Evolutionary conservation across 2,797 vertebrate species (phyloP), one percentile per base, ranked within the genome.

Genomic region (Setipinna tenuifilis): DNA sequence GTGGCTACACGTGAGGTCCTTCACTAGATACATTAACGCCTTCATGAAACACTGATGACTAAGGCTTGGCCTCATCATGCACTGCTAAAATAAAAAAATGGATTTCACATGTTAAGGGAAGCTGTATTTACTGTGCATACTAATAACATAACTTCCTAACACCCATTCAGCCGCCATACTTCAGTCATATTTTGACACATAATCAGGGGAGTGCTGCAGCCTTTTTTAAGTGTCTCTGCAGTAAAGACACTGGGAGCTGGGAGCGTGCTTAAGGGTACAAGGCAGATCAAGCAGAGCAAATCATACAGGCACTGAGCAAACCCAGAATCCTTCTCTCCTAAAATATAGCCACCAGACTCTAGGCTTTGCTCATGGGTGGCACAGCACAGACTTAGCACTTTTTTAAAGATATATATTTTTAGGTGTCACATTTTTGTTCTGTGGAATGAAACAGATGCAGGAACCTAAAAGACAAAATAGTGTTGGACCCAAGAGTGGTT

Each of bases 161-260:
- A 35, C 71, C 71, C 71, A n/a, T 78, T 35, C 17, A 78, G 71
- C 7, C 11, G 16, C 71, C 17, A 44, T 9, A 35, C 41, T 19
- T 78, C 35, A 41, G 71, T 41, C 71, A 7, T 2, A 78, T 78
- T 44, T 78, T 78, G 71, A 78, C 71, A 78, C 31, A 78, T 78
- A 19, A 1, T 78, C 35, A 16, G 59, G n/a, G 41, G 14, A 28
- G 44, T 28, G 48, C 41, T 54, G 23, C 81, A 21, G 61, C 25
- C 50, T 16, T 65, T 50, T 28, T 59, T 59, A 19, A 59, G 17
- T 41, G 71, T 78, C 71, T 78, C 71, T 44, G 71, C 71, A 62
- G 82, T 65, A 23, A 35, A 83, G 31, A 83, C 82, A 83, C 23
- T 46, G n/a, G 82, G 58, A 46, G 16, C 82, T 48, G 82, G 16